Evolutionary conservation across 2,113 vertebrate genomes (phyloP).

Genomic region (Osmerus mordax): DNA sequence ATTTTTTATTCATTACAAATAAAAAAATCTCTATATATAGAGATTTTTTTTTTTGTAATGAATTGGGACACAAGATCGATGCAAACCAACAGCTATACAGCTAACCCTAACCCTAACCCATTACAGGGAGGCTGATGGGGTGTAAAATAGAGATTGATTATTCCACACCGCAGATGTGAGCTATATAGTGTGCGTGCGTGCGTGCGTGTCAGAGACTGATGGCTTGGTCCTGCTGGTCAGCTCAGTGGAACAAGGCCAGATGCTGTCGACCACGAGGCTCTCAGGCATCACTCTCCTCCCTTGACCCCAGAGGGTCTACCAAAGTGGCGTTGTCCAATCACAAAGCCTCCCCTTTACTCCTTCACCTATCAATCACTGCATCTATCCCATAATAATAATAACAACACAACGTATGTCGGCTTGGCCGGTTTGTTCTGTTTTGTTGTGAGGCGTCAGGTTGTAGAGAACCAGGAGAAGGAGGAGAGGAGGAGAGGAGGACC

Average conservation of each 20-base stretch:
- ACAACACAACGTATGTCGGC: too few relatives aligned
- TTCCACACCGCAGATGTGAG: conserved; percentile 8
- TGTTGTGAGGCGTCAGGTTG: too few relatives aligned
- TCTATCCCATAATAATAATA: too few relatives aligned
- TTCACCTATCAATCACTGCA: too few relatives aligned
- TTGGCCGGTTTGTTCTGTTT: too few relatives aligned
- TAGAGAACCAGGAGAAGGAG: not conserved
- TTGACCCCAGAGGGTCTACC: too few relatives aligned
- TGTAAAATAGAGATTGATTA: conserved; percentile 48
- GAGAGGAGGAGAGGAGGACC: too few relatives aligned
- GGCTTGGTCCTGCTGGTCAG: conserved; percentile 1
- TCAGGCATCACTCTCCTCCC: too few relatives aligned
- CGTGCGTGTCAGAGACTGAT: not conserved
- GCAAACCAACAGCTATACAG: conserved; percentile 16
- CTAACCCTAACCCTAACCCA: conserved; percentile 5
- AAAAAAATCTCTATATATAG: too few relatives aligned
- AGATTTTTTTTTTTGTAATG: not conserved
- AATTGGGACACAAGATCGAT: conserved; percentile 28
- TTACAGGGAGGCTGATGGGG: conserved; percentile 38
- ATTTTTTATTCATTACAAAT: too few relatives aligned
- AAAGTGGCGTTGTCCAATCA: not conserved
- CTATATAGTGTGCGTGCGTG: not conserved
- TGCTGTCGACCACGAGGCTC: too few relatives aligned
- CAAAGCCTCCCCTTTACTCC: not conserved
- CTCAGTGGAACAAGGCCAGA: not conserved